These are phyloP conservation scores for Lycophotia porphyrea DNA, from an alignment of 2,888 invertebrate genomes.

Conservation along the genomic window DNA sequence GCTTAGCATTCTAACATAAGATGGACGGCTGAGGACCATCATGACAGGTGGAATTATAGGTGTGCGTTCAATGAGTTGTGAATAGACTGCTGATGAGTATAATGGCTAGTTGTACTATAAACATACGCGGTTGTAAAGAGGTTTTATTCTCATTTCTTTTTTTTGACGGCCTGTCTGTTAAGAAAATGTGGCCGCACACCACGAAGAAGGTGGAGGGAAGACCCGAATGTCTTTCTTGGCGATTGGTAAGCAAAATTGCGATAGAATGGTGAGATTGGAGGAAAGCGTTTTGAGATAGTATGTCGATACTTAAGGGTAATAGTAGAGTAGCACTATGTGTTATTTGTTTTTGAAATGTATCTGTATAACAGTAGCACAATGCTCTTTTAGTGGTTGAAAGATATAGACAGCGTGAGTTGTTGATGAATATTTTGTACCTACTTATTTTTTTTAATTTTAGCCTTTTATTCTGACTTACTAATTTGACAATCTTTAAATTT, in stretches of 20 bases:
- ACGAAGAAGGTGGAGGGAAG: not conserved
- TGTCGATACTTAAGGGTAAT: not conserved
- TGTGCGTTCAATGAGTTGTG: constrained; percentile 22
- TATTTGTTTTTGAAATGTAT: not conserved
- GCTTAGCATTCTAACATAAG: constrained; percentile 30
- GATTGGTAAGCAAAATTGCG: too few species aligned
- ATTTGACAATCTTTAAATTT: constrained; percentile 50
- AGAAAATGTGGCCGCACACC: not conserved
- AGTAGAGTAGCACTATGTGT: not conserved
- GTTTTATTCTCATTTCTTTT: not conserved
- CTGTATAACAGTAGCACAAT: not conserved
- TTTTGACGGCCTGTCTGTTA: not conserved
- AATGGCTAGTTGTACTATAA: constrained; percentile 18
- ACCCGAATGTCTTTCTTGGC: not conserved
- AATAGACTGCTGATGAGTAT: constrained; percentile 47
- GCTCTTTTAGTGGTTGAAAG: not conserved
- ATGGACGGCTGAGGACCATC: constrained; percentile 29
- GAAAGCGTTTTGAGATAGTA: not conserved
- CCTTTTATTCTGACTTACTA: not conserved
- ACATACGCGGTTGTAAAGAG: constrained; percentile 7
- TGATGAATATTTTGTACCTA: not conserved
- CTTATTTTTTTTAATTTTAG: not conserved
- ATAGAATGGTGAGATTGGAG: not conserved
- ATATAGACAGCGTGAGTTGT: not conserved
- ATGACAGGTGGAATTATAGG: constrained; percentile 55